Evolutionary conservation across 2,797 vertebrate genomes (phyloP).

Genomic region (Podarcis lilfordi): DNA sequence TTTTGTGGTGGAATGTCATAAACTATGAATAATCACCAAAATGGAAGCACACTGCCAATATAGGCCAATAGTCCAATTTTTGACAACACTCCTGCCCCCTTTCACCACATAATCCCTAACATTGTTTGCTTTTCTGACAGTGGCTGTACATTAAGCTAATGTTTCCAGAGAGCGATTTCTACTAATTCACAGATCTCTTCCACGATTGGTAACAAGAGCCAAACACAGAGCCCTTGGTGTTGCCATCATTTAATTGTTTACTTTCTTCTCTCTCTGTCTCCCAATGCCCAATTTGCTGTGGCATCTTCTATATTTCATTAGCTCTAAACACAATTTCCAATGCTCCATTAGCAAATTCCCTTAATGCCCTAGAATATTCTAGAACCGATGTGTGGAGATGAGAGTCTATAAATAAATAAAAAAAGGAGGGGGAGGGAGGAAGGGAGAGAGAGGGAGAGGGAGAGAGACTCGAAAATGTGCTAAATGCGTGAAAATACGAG

Average conservation of each 20-base stretch:
- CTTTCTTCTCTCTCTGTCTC: not conserved
- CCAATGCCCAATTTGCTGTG: not conserved
- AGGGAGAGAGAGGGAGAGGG: not conserved
- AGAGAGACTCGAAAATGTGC: too few species aligned
- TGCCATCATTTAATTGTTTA: not conserved
- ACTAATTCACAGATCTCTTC: not conserved
- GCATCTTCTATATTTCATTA: slow-evolving; percentile 7
- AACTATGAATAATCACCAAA: not conserved
- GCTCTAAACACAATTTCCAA: not conserved
- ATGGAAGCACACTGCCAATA: not conserved
- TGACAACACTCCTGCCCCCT: not conserved
- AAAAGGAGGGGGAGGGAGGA: not conserved
- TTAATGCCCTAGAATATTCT: accelerated
- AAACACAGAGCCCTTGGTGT: not conserved
- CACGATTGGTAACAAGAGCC: not conserved
- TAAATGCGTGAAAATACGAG: slow-evolving; percentile 34
- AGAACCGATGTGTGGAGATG: not conserved
- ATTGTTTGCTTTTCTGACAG: not conserved
- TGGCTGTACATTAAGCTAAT: not conserved
- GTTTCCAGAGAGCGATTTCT: not conserved
- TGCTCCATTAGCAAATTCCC: not conserved
- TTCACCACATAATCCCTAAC: slow-evolving; percentile 5
- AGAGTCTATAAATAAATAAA: not conserved
- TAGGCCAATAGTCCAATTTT: not conserved
- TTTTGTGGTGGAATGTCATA: not conserved